A percentile compares a stretch with the other conserved stretches of the same genome.
Evolutionary conservation across 2,888 invertebrate species (phyloP).

Genomic region (Agrypnus murinus): DNA sequence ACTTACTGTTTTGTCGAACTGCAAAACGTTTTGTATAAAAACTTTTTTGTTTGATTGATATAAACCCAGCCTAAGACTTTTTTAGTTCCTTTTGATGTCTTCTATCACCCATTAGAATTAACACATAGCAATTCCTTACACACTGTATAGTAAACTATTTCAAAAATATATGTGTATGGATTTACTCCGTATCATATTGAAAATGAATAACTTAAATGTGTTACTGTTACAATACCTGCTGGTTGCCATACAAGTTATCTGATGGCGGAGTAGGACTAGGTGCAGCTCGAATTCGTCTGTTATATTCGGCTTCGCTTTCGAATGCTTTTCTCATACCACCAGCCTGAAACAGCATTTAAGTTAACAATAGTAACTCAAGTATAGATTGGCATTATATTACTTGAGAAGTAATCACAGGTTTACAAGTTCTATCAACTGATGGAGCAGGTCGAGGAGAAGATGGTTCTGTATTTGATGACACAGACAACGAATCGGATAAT

Average conservation of each 20-base stretch:
- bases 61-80: no score
- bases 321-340: constrained; percentile 66
- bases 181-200: no score
- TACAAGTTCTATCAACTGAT: constrained; percentile 78
- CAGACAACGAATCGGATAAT: constrained; percentile 71
- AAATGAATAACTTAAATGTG: no score
- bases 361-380: neutral
- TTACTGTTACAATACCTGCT: constrained; percentile 55
- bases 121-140: no score
- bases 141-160: no score
- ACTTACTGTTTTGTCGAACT: no score
- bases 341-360: constrained; percentile 55
- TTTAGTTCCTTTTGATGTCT: no score
- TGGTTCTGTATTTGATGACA: constrained; percentile 68
- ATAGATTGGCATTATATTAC: constrained; percentile 59
- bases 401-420: constrained; percentile 73
- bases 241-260: constrained; percentile 63
- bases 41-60: no score
- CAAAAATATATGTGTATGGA: no score
- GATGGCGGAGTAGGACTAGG: constrained; percentile 74
- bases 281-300: constrained; percentile 69
- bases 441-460: constrained; percentile 72
- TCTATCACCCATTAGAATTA: no score
- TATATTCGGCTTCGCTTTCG: constrained; percentile 66
- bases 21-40: no score